Percentiles rank a stretch among this genome's conserved stretches.
Evolutionary conservation across 2,888 invertebrate species (phyloP).

Genomic region (Abrostola tripartita): DNA sequence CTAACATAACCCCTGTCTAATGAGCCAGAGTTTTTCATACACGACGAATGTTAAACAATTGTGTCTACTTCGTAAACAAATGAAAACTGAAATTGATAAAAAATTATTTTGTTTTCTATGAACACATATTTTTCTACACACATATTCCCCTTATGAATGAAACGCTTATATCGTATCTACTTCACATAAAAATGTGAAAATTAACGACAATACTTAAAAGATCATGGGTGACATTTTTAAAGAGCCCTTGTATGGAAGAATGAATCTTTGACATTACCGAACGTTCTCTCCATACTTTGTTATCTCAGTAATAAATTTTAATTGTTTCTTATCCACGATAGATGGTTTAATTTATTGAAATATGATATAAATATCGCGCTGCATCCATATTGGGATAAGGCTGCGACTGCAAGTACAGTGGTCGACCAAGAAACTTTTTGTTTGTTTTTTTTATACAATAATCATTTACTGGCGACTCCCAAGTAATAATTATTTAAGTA

Average conservation of each 20-base stretch:
- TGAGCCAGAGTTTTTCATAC: too few species aligned
- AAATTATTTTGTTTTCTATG: too few species aligned
- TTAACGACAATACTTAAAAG: constrained; percentile 45
- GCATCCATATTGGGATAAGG: background rate
- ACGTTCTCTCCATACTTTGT: constrained; percentile 43
- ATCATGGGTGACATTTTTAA: constrained; percentile 53
- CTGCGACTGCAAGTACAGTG: too few species aligned
- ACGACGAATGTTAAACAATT: too few species aligned
- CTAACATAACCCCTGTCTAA: too few species aligned
- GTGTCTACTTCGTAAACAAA: too few species aligned
- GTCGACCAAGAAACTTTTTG: too few species aligned
- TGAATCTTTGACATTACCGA: constrained; percentile 49
- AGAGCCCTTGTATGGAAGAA: constrained; percentile 49
- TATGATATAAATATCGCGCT: background rate
- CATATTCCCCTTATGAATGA: constrained; percentile 33
- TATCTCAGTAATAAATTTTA: constrained; percentile 42
- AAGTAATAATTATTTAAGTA: too few species aligned
- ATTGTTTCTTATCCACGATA: constrained; percentile 22
- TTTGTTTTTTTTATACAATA: too few species aligned
- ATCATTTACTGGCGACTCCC: too few species aligned
- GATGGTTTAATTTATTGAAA: constrained; percentile 11
- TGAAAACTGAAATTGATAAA: too few species aligned
- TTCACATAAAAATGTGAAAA: constrained; percentile 44
- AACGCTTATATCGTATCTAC: constrained; percentile 36
- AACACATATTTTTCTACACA: constrained; percentile 11